Evolutionary conservation across 2,888 invertebrate species (phyloP), one percentile per base, ranked within the genome.

Genomic region (Serripes groenlandicus): DNA sequence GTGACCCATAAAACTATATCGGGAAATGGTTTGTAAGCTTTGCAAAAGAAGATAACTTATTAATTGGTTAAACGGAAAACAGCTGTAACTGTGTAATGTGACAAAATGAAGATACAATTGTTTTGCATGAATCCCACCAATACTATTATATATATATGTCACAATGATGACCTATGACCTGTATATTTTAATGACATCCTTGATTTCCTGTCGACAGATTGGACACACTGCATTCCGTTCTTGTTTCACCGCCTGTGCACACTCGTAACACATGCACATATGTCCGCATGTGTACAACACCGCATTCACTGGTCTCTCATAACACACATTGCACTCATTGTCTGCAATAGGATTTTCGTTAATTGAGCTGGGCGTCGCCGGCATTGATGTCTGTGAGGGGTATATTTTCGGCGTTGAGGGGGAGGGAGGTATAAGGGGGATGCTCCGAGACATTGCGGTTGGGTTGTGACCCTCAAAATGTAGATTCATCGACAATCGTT

Each of bases 211-310:
- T 76, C 99, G 96, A 94, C 99, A 99, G 28, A 99, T 96, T 0
- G 99, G 99, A 94, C 99, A 99, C 42, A 94, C 92, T 30, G 94
- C 94, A 90, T 98, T 97, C 3, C 98, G 98, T 90, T 98, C 97
- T 62, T 97, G 96, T 73, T 92, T 90, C 30, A 94, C 92, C 28
- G 90, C 90, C 21, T 90, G 81, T 0, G 99, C 99, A 95, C 99
- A 99, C 52, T 97, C 96, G 94, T 97, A 99, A 94, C 99, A 99
- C 98, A 99, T 98, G 94, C 99, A 99, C 98, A 99, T 98, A 95
- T 99, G 99, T 56, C 99, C 99, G 94, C 99, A 99, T 96, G 97
- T 98, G 95, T 99, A 99, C 26, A 98, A 95, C 0, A 99, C 99
- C 83, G 98, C 97, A 95, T 99, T 98, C 84, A 99, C 98, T 42